Evolutionary conservation across 2,113 vertebrate genomes (phyloP).

Genomic region (Cynoglossus semilaevis): DNA sequence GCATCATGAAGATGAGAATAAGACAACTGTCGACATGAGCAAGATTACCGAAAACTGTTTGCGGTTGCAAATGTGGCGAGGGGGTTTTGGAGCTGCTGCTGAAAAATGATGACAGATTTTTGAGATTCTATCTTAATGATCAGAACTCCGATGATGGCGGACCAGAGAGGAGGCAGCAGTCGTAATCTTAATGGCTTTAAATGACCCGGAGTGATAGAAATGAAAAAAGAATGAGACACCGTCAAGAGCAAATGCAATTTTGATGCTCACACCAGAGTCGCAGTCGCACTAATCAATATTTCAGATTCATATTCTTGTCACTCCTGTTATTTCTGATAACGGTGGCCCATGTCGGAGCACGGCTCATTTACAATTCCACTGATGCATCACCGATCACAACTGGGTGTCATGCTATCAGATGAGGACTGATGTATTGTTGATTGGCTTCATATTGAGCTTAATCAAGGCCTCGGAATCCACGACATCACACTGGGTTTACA

Average conservation of each 20-base stretch:
- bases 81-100: conserved; percentile 39
- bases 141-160: conserved; percentile 30
- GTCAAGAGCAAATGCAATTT: conserved; percentile 44
- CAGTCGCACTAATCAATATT: conserved; percentile 51
- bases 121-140: conserved; percentile 33
- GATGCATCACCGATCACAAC: conserved; percentile 53
- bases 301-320: conserved; percentile 59
- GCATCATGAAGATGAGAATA: no score
- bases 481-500: conserved; percentile 34
- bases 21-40: no score
- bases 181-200: conserved; percentile 37
- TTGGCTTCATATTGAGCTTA: conserved; percentile 35
- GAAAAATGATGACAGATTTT: conserved; percentile 7
- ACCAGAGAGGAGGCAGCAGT: conserved; percentile 39
- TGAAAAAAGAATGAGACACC: conserved; percentile 39
- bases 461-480: conserved; percentile 41
- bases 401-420: conserved; percentile 46
- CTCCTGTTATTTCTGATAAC: conserved; percentile 49
- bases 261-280: conserved; percentile 33
- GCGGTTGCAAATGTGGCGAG: conserved; percentile 26
- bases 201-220: conserved; percentile 23
- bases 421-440: conserved; percentile 41
- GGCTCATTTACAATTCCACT: conserved; percentile 52
- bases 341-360: conserved; percentile 39
- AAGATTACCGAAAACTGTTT: conserved; percentile 44